Percentiles rank a stretch among this genome's conserved stretches.
Conservation (phyloP, 2,797 vertebrate species). For the Lacerta agilis region DNA sequence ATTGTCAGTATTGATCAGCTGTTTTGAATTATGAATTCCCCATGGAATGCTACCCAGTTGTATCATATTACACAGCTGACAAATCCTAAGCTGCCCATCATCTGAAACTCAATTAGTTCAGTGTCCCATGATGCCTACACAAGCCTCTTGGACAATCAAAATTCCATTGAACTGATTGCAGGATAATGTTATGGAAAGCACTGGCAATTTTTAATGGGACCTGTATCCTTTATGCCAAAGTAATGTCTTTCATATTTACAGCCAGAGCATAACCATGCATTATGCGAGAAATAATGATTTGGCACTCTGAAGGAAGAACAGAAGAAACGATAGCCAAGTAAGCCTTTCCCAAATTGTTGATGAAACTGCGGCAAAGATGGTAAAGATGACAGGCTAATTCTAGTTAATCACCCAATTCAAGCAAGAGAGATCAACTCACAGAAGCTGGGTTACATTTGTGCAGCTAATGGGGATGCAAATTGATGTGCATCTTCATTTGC, state of each 20-base stretch:
- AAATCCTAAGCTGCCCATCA: slow-evolving; percentile 7
- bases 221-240: background rate
- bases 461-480: background rate
- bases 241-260: background rate
- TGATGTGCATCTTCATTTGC: background rate
- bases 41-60: background rate
- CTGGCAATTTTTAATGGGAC: slow-evolving; percentile 10
- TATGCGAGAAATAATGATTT: background rate
- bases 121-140: slow-evolving; percentile 1
- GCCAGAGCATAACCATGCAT: background rate
- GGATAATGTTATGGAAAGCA: slow-evolving; percentile 3
- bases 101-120: background rate
- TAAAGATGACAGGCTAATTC: background rate
- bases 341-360: background rate
- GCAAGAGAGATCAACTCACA: background rate
- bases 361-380: background rate
- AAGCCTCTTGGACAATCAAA: background rate
- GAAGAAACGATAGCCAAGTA: background rate
- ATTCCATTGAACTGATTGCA: background rate
- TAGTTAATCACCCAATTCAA: background rate
- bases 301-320: background rate
- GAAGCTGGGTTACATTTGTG: background rate
- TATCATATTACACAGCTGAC: slow-evolving; percentile 13
- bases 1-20: slow-evolving; percentile 13
- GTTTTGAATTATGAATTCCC: background rate